Evolutionary conservation across 2,888 invertebrate genomes (phyloP).

Genomic region (Plebejus melissa): DNA sequence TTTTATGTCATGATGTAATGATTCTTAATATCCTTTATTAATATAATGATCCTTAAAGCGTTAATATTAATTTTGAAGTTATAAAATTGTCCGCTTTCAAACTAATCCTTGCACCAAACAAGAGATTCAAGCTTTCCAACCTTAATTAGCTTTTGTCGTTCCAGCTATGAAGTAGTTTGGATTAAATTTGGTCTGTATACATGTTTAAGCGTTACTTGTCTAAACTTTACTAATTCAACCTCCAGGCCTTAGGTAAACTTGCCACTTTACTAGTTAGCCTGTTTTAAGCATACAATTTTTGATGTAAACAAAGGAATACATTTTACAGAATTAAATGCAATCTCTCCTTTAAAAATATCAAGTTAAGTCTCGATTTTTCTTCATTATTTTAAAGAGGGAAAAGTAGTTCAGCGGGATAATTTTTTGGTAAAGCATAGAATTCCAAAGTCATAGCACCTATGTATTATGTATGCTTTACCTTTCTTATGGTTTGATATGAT

Average conservation of each 20-base stretch:
- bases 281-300: background rate
- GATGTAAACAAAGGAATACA: background rate
- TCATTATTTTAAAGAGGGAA: too few relatives aligned
- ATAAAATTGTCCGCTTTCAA: background rate
- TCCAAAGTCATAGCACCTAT: too few relatives aligned
- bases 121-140: constrained; percentile 40
- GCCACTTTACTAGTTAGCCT: constrained; percentile 7
- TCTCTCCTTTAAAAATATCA: background rate
- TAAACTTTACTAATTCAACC: constrained; percentile 22
- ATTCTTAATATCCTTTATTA: too few relatives aligned
- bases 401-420: too few relatives aligned
- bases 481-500: too few relatives aligned
- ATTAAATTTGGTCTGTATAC: constrained; percentile 36
- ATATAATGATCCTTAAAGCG: too few relatives aligned
- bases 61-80: too few relatives aligned
- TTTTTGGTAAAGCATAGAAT: too few relatives aligned
- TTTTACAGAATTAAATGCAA: background rate
- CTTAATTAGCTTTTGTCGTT: constrained; percentile 48
- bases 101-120: background rate
- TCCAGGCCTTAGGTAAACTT: constrained; percentile 19
- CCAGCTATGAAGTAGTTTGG: constrained; percentile 45
- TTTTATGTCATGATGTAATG: too few relatives aligned
- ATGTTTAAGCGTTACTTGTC: constrained; percentile 26
- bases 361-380: too few relatives aligned
- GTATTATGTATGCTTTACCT: too few relatives aligned